These are phyloP conservation scores for Ginglymostoma cirratum DNA, from an alignment of 2,113 vertebrate species.

Conservation along the genomic window DNA sequence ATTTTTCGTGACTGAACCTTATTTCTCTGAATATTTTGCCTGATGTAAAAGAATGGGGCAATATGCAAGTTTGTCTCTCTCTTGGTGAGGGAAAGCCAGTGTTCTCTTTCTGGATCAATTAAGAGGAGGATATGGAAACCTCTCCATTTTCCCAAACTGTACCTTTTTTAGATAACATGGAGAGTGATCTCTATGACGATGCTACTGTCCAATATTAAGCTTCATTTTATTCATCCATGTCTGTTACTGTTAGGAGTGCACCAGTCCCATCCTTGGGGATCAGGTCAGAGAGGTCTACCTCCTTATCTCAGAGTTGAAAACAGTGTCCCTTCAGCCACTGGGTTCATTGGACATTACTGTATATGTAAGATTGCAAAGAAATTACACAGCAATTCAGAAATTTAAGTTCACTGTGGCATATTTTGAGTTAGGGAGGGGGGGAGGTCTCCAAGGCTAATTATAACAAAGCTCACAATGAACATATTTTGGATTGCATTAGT, in stretches of 20 bases:
- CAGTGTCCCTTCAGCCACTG: background rate
- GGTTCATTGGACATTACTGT: background rate
- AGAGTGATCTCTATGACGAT: background rate
- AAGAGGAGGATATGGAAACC: background rate
- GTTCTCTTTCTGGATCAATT: background rate
- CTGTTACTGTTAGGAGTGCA: background rate
- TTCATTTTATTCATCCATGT: background rate
- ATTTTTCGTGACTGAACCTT: background rate
- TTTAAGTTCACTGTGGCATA: too few relatives aligned
- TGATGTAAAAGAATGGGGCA: background rate
- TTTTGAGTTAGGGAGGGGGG: too few relatives aligned
- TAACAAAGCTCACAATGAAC: background rate
- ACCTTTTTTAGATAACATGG: background rate
- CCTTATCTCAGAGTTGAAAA: background rate
- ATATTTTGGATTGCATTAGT: background rate
- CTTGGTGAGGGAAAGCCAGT: background rate
- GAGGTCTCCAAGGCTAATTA: too few relatives aligned
- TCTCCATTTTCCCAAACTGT: background rate
- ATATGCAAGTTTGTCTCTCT: background rate
- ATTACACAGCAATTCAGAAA: too few relatives aligned
- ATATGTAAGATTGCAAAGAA: background rate
- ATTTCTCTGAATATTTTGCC: background rate
- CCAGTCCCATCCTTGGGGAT: background rate
- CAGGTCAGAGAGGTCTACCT: background rate
- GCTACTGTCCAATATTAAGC: background rate